Evolutionary conservation across 1,140 invertebrate species (phyloP), one percentile per base, ranked within the genome.

Genomic region (Araneus ventricosus): DNA sequence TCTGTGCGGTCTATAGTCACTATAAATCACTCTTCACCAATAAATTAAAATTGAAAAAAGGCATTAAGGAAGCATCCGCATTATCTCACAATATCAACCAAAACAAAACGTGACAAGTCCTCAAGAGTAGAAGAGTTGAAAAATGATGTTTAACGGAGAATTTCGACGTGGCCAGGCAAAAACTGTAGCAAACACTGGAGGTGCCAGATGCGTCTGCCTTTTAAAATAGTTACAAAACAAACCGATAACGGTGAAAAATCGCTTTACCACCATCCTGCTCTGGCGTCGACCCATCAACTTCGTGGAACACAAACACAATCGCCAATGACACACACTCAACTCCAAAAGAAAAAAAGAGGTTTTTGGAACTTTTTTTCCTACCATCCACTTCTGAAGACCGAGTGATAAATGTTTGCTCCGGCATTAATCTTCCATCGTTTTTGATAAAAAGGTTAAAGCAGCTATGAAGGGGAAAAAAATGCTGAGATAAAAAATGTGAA

Each of bases 191-290:
- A 75, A 75, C 70, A 75, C 30, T 30, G 63, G 5, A 75, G 70
- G 39, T 41, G n/a, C 80, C 41, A 84, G 80, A 84, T 84, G 80
- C 80, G 39, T 45, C 80, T 45, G 80, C 80, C 39, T 84, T 84
- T n/a, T 41, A 52, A 84, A 84, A 45, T 39, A 84, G 39, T 84
- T 84, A 84, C 80, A 84, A 75, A 84, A 84, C 80, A 52, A 84
- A 84, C 80, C 80, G 80, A 84, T 84, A 84, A 84, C 80, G 45
- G 39, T 84, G 80, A 84, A 84, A 84, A 84, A 84, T 84, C 80
- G 30, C 41, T 30, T 45, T 45, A 34, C 34, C 34, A 34, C 17
- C 70, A 75, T 75, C 30, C n/a, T 84, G 80, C 41, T 17, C 10
- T 84, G 80, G 45, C 80, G 80, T 52, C 80, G 30, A 67, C 20